Evolutionary conservation across 2,797 vertebrate genomes (phyloP), one percentile per base, ranked within the genome.

Genomic region (Enteromius unitaeniatus): DNA sequence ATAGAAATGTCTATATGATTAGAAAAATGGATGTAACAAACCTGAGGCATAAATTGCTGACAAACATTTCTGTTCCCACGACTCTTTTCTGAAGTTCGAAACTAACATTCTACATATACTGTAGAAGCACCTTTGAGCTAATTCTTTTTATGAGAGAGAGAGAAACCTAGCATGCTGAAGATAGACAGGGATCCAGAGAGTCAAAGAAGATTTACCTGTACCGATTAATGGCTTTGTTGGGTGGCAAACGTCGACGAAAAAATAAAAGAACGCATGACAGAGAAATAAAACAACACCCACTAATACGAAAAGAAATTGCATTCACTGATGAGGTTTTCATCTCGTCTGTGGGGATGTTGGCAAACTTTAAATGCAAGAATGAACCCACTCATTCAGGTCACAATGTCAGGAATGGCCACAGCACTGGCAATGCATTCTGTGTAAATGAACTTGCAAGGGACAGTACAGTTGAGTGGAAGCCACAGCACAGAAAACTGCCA

Each of bases 401-500:
- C 72, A 79, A 87, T 85, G 86, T 91, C 77, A 82, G 81, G 72
- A 84, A 89, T 84, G 85, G 90, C 84, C 60, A 84, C 45, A 83
- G 84, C 47, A 78, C 51, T 86, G 85, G 83, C 86, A 86, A 90
- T 92, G 94, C 89, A 91, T 89, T 92, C 88, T 84, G 92, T 92
- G 96, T 95, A 94, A 95, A 96, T 95, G 96, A 95, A 93, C 93
- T 95, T 92, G 93, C 93, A 90, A 95, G 96, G 95, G 94, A 90
- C 92, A 94, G 94, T 95, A 95, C 94, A 92, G 94, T 93, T 95
- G 93, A 95, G 95, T 95, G 94, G 87, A 96, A 96, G 95, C 94
- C 95, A 96, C 96, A 96, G 95, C 95, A 97, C 95, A 96, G 88
- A 94, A 95, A 95, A 95, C 93, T 95, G 94, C 94, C 95, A 96